Percentiles rank a stretch among this genome's conserved stretches.
These are phyloP conservation scores for Rhynchonycteris naso DNA, from an alignment of 2,797 vertebrate species.

Conservation along the genomic window DNA sequence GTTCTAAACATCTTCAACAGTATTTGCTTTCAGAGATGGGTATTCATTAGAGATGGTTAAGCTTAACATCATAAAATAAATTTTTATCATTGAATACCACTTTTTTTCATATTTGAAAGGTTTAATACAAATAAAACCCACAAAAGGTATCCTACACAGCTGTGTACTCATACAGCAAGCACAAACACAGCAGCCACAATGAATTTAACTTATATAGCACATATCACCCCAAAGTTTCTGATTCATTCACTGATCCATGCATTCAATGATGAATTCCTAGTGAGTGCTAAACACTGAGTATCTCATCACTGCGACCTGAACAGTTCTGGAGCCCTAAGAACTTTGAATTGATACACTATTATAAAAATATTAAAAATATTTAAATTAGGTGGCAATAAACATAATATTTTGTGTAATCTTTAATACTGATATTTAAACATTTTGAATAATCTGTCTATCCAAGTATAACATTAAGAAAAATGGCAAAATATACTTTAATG, in stretches of 20 bases:
- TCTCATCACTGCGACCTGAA: neutral
- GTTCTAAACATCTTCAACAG: neutral
- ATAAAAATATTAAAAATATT: neutral
- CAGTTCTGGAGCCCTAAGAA: neutral
- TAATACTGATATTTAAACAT: neutral
- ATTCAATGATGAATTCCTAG: neutral
- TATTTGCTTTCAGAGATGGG: neutral
- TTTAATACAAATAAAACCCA: neutral
- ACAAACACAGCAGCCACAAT: neutral
- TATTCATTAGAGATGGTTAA: neutral
- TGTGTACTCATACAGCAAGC: neutral
- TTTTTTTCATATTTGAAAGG: neutral
- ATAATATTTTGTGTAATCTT: neutral
- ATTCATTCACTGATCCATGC: neutral
- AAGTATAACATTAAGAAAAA: conserved; percentile 6
- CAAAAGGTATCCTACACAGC: neutral
- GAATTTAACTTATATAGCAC: neutral
- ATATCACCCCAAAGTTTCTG: neutral
- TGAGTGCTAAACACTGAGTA: neutral
- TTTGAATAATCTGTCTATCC: neutral
- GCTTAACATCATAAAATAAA: neutral
- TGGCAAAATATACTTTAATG: neutral
- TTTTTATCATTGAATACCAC: neutral
- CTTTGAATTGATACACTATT: neutral
- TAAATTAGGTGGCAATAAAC: conserved; percentile 35